Evolutionary conservation across 2,113 vertebrate species (phyloP).

Genomic region (Tyrannus savana): DNA sequence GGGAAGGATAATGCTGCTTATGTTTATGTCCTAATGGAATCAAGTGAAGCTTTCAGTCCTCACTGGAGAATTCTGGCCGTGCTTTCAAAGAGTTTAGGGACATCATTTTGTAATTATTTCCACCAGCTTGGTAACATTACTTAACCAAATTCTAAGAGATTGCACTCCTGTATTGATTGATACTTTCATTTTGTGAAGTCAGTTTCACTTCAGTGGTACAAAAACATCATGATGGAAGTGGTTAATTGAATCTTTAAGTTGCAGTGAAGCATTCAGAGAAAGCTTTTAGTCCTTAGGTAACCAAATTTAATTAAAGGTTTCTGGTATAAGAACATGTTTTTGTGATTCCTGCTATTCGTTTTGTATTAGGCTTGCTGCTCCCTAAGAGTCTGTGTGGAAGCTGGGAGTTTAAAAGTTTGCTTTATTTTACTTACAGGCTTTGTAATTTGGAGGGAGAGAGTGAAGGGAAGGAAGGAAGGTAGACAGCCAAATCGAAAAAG

Average conservation of each 20-base stretch:
- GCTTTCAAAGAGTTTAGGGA: not conserved
- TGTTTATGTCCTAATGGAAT: not conserved
- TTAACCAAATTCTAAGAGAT: not conserved
- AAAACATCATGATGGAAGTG: not conserved
- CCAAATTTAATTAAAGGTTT: constrained; percentile 48
- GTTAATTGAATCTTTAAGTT: constrained; percentile 25
- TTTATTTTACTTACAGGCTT: not conserved
- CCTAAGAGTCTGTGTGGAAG: not conserved
- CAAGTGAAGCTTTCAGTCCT: not conserved
- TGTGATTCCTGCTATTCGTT: not conserved
- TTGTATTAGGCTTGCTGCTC: not conserved
- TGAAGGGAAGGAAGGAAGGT: not conserved
- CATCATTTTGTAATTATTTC: not conserved
- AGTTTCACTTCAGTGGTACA: not conserved
- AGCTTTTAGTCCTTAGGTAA: constrained; percentile 34
- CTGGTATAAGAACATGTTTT: not conserved
- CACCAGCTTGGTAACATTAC: not conserved
- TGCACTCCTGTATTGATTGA: not conserved
- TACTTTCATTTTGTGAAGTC: not conserved
- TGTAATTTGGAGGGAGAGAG: not conserved
- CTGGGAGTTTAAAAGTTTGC: not conserved
- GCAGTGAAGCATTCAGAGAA: not conserved
- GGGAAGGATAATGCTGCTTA: not conserved
- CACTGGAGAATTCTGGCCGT: not conserved
- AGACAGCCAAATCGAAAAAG: not conserved